Evolutionary conservation across 2,113 vertebrate species (phyloP).

Genomic region (Elachura formosa): DNA sequence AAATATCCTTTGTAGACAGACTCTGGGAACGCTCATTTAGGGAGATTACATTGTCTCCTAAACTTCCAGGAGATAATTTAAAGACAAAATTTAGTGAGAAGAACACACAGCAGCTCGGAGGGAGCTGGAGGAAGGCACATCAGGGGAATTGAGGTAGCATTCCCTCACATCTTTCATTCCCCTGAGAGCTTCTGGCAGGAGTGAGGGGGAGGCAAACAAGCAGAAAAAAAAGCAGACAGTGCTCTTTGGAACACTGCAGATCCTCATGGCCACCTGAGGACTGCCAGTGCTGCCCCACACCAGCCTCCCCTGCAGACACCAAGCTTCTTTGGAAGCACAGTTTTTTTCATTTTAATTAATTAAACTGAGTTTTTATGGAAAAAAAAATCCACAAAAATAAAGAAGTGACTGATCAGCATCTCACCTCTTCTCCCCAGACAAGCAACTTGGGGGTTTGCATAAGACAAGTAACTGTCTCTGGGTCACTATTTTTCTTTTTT

Average conservation of each 20-base stretch:
- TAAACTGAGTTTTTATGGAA: neutral
- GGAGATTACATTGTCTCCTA: neutral
- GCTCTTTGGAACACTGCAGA: neutral
- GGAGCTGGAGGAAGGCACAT: neutral
- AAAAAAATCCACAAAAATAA: neutral
- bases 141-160: neutral
- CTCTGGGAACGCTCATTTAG: neutral
- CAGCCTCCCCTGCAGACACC: neutral
- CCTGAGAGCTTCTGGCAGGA: neutral
- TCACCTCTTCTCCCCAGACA: neutral
- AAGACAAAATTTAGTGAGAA: neutral
- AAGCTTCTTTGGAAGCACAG: neutral
- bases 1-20: neutral
- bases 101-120: neutral
- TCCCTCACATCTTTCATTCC: neutral
- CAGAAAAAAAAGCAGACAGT: neutral
- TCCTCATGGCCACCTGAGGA: accelerated
- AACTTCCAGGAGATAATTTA: neutral
- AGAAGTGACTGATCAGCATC: neutral
- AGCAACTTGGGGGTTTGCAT: neutral
- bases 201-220: neutral
- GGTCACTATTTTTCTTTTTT: neutral
- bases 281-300: neutral
- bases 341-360: neutral
- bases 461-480: neutral